Evolutionary conservation across 2,113 vertebrate genomes (phyloP).

Genomic region (zebrafish (Danio rerio)): GRCz12tu NC_133198.1:28854001-28854500

Average conservation of each 20-base stretch:
- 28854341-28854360: constrained; percentile 51
- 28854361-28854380: constrained; percentile 54
- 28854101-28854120: neutral
- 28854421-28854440: constrained; percentile 18
- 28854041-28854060: no score
- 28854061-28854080: neutral
- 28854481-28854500: neutral
- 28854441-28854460: constrained; percentile 5
- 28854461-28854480: neutral
- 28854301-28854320: constrained; percentile 64
- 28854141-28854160: neutral
- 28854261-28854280: constrained; percentile 66
- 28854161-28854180: neutral
- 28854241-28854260: constrained; percentile 63
- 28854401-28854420: constrained; percentile 12
- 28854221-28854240: constrained; percentile 32
- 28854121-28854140: neutral
- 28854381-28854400: constrained; percentile 10
- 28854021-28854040: no score
- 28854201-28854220: neutral
- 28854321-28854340: constrained; percentile 54
- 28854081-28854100: neutral
- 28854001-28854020: no score
- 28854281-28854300: constrained; percentile 58
- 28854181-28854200: neutral